Conservation (phyloP, 2,888 invertebrate genomes). For the Euspilapteryx auroguttella region DNA sequence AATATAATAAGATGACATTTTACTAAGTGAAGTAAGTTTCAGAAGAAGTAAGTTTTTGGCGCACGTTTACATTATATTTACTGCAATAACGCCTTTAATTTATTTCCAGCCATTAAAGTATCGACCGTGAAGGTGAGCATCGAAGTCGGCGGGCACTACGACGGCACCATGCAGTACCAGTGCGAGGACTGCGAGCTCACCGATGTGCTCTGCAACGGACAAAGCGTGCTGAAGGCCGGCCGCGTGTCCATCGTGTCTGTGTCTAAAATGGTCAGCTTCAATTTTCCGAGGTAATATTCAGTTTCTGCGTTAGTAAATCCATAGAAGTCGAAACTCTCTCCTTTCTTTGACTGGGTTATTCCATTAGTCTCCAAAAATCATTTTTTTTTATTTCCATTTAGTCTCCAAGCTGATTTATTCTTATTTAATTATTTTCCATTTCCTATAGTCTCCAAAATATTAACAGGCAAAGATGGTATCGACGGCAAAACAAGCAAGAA, state of each 20-base stretch:
- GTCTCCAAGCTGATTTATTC: not conserved
- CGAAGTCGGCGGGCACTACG: constrained; percentile 16
- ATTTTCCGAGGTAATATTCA: constrained; percentile 21
- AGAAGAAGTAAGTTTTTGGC: too few species aligned
- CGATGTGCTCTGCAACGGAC: constrained; percentile 28
- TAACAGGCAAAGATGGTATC: too few species aligned
- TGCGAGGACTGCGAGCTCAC: constrained; percentile 19
- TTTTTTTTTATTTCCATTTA: too few species aligned
- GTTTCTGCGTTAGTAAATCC: not conserved
- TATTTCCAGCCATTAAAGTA: constrained; percentile 12
- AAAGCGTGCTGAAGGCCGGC: constrained; percentile 16
- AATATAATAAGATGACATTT: too few species aligned
- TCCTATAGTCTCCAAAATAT: not conserved
- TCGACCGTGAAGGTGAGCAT: constrained; percentile 10
- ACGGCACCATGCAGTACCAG: constrained; percentile 14
- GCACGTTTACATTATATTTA: too few species aligned
- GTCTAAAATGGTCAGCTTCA: constrained; percentile 22
- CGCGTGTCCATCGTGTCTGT: constrained; percentile 16
- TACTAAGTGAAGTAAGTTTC: too few species aligned
- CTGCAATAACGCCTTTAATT: too few species aligned
- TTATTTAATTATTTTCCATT: not conserved
- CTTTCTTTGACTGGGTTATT: too few species aligned
- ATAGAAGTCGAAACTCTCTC: too few species aligned
- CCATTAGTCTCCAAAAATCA: too few species aligned
- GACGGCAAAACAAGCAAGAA: too few species aligned